Conservation (phyloP, 2,888 invertebrate genomes). For the Rhorus exstirpatorius region DNA sequence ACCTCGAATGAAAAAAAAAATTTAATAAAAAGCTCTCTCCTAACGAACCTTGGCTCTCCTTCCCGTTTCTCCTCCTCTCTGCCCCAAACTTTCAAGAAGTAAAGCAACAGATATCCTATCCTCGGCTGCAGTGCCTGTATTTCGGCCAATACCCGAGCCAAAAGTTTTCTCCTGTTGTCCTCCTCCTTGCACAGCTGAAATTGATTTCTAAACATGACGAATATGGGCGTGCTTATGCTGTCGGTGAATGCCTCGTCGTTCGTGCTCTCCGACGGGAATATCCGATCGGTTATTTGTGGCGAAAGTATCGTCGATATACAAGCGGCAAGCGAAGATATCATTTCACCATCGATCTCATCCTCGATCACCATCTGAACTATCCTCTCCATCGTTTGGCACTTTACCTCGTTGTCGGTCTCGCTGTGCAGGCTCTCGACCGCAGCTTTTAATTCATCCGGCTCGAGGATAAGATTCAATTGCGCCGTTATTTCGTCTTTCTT, state of each 20-base stretch:
- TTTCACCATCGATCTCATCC: constrained; percentile 89
- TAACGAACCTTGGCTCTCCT: constrained; percentile 83
- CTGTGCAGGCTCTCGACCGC: constrained; percentile 88
- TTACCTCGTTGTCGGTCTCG: constrained; percentile 88
- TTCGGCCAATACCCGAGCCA: constrained; percentile 93
- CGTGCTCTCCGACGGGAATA: constrained; percentile 87
- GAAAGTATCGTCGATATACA: constrained; percentile 88
- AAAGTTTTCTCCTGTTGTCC: constrained; percentile 92
- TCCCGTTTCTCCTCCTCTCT: constrained; percentile 87
- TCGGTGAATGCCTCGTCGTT: constrained; percentile 89
- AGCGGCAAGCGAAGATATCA: constrained; percentile 87
- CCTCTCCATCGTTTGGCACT: constrained; percentile 90
- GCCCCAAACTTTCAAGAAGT: constrained; percentile 94
- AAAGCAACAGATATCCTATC: constrained; percentile 95
- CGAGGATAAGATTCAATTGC: constrained; percentile 81
- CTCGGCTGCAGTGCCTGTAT: constrained; percentile 89
- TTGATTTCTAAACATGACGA: constrained; percentile 95
- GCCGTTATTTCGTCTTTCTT: constrained; percentile 82
- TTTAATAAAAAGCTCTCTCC: not conserved
- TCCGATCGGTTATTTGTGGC: constrained; percentile 87
- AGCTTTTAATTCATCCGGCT: constrained; percentile 87
- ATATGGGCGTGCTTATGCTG: constrained; percentile 94
- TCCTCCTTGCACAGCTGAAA: constrained; percentile 90
- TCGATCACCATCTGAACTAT: constrained; percentile 89
- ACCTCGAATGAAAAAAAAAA: not conserved